Base-by-base conservation (phyloP, 2,113 vertebrate genomes). In the Pristiophorus japonicus region DNA sequence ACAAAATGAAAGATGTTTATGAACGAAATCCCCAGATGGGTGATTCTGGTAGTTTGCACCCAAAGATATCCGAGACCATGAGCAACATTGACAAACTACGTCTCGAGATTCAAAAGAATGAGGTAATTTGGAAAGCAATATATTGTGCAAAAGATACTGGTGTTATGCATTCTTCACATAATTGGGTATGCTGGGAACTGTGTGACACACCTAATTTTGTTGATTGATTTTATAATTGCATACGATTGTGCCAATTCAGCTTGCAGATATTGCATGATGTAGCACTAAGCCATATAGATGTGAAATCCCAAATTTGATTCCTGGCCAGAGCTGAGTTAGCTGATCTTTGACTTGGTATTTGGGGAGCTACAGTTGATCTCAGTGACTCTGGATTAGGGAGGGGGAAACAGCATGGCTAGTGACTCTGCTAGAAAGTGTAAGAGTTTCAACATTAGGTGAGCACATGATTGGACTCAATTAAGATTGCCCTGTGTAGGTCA, bases 1-100 rank as follows among this genome's bases (percentile, higher is more conserved):
- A 99, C 97, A 99, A 99, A 98, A 99, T 99, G 99, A 99, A 99
- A 97, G 99, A 99, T n/a, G 99, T 99, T 22, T 99, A 99, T 96
- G 99, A 99, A 97, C 99, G 99, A 97, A 99, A 98, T 96, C 99
- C 99, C 62, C 99, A 99, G 97, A 99, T 99, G 99, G 99, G 99
- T 45, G 99, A 99, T 96, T 98, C 99, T 91, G 97, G 97, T 97
- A 99, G 99, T 97, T 98, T 99, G 96, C 98, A 99, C 96, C 99
- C 99, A 95, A 99, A 99, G 97, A 98, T 99, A 97, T 98, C 98
- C 30, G 99, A 99, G 96, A 99, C 99, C 38, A 99, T 99, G 96
- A 98, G 97, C 97, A 99, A 98, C 96, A 99, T 99, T 97, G 98
- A 99, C 96, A 98, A 98, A 95, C 98, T 99, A 55, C 98, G 99